Evolutionary conservation across 2,888 invertebrate species (phyloP).

Genomic region (Acheta domesticus): DNA sequence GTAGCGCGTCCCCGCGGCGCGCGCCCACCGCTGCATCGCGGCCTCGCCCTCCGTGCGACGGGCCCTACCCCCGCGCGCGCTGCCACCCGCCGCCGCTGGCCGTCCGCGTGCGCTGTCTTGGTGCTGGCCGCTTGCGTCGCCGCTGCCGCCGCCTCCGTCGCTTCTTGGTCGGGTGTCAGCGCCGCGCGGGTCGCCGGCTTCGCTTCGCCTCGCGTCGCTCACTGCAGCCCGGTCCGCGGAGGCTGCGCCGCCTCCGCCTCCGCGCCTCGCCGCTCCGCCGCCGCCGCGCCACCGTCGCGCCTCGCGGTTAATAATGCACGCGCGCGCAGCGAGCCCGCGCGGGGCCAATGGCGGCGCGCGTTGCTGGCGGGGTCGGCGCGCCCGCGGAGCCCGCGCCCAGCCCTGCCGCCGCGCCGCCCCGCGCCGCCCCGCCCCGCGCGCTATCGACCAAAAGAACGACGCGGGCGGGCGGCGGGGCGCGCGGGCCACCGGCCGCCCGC

Average conservation of each 20-base stretch:
- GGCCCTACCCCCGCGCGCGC: too few relatives aligned
- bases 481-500: not conserved
- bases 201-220: slow-evolving; percentile 5
- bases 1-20: slow-evolving; percentile 39
- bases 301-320: slow-evolving; percentile 24
- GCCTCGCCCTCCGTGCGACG: too few relatives aligned
- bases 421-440: slow-evolving; percentile 44
- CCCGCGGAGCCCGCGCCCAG: slow-evolving; percentile 36
- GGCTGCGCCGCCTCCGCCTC: not conserved
- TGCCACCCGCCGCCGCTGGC: too few relatives aligned
- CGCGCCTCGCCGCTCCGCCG: not conserved
- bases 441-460: too few relatives aligned
- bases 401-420: slow-evolving; percentile 52
- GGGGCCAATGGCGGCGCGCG: slow-evolving; percentile 44
- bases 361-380: not conserved
- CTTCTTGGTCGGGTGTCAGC: slow-evolving; percentile 37
- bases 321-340: slow-evolving; percentile 50
- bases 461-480: not conserved
- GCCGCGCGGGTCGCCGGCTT: slow-evolving; percentile 12
- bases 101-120: too few relatives aligned
- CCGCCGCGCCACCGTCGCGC: slow-evolving; percentile 43
- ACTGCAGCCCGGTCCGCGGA: slow-evolving; percentile 18
- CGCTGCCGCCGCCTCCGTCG: slow-evolving; percentile 35
- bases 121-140: not conserved
- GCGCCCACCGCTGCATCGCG: slow-evolving; percentile 28